A percentile compares a stretch with the other conserved stretches of the same genome.
Conservation (phyloP, 1,140 invertebrate species). For the Archivesica marissinica region DNA sequence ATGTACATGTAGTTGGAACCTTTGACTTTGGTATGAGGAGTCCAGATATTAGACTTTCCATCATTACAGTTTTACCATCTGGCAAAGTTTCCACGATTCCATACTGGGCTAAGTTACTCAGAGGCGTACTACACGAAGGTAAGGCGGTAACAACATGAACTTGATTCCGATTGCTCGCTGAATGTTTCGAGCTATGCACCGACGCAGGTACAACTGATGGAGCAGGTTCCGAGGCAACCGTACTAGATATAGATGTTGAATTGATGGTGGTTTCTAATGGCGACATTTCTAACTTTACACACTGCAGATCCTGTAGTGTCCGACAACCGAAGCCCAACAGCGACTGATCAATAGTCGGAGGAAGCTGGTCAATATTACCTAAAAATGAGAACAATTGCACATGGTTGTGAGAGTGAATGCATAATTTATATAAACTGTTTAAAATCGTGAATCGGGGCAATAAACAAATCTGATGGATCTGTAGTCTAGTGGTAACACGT, state of each 20-base stretch:
- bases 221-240: background rate
- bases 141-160: background rate
- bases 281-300: conserved; percentile 7
- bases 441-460: no score
- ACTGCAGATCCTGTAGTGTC: conserved; percentile 17
- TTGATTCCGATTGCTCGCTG: background rate
- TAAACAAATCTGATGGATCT: no score
- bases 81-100: background rate
- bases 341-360: background rate
- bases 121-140: no score
- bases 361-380: background rate
- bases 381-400: no score
- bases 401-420: no score
- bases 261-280: conserved; percentile 28
- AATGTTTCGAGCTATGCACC: background rate
- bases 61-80: background rate
- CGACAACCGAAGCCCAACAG: conserved; percentile 8
- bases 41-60: background rate
- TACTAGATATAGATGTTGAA: background rate
- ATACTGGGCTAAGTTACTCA: background rate
- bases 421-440: no score
- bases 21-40: background rate
- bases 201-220: background rate
- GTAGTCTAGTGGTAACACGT: no score
- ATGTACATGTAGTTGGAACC: background rate